phyloP scores from a whole-genome alignment of 2,113 vertebrate species.

The Vireo altiloquus region DNA sequence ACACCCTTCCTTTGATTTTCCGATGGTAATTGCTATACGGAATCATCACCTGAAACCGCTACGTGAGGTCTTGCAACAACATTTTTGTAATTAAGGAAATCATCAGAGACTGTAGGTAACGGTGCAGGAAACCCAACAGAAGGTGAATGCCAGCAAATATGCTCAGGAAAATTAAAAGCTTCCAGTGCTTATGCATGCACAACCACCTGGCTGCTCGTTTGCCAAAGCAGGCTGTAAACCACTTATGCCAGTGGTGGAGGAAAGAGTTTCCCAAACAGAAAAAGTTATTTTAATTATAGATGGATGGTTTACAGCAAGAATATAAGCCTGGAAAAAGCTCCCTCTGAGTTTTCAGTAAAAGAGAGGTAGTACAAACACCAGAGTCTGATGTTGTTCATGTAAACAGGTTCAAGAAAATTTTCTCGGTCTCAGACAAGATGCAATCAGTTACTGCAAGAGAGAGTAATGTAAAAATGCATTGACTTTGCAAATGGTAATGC shows the following conservation, averaged over 20 bases:
- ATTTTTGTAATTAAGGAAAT: neutral
- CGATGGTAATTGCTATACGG: neutral
- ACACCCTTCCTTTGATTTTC: neutral
- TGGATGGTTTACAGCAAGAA: neutral
- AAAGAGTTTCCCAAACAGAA: neutral
- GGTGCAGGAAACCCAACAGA: neutral
- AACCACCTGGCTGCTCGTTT: accelerated
- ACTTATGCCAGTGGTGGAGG: neutral
- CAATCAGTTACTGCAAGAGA: neutral
- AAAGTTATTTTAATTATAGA: neutral
- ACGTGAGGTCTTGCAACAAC: neutral
- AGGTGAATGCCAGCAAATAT: neutral
- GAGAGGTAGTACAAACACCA: neutral
- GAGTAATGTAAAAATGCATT: neutral
- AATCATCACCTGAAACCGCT: neutral
- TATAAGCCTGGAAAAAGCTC: neutral
- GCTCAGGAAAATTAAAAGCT: neutral
- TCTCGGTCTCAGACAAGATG: neutral
- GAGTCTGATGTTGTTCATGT: neutral
- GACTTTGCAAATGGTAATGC: neutral
- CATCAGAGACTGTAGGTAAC: neutral
- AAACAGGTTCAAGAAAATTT: neutral
- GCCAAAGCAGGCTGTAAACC: neutral
- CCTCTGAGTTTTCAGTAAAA: neutral
- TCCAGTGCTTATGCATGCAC: neutral